A percentile compares a stretch with the other conserved stretches of the same genome.
Conservation (phyloP, 1,140 invertebrate genomes). For the Drosophila rufa region DNA sequence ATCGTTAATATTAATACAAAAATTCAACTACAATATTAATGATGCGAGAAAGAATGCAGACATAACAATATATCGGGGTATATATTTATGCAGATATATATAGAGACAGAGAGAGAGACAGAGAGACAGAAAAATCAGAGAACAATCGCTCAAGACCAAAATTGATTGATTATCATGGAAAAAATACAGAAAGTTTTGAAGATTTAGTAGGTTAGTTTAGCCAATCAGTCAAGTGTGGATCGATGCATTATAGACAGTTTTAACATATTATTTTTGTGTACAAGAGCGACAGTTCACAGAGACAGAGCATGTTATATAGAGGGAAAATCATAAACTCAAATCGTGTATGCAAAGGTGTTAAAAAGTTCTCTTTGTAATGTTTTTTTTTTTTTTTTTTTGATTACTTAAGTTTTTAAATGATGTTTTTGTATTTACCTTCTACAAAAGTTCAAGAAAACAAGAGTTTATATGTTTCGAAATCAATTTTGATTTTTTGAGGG, state of each 20-base stretch:
- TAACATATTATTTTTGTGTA: constrained; percentile 21
- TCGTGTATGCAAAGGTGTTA: constrained; percentile 75
- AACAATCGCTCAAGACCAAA: constrained; percentile 57
- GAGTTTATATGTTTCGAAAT: constrained; percentile 80
- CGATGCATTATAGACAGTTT: constrained; percentile 50
- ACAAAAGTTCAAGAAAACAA: constrained; percentile 85
- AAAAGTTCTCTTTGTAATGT: constrained; percentile 42
- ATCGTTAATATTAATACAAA: constrained; percentile 62
- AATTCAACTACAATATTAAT: constrained; percentile 84
- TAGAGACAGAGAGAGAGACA: constrained; percentile 12
- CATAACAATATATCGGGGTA: constrained; percentile 60
- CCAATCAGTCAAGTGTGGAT: constrained; percentile 21
- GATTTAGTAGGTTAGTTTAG: constrained; percentile 31
- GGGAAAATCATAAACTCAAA: constrained; percentile 58
- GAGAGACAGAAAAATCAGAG: constrained; percentile 38
- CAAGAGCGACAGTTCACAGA: constrained; percentile 74
- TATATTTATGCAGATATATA: constrained; percentile 42
- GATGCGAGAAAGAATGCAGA: constrained; percentile 82
- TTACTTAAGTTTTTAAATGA: constrained; percentile 59
- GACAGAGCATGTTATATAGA: constrained; percentile 54
- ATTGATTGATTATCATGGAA: constrained; percentile 31
- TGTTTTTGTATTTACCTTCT: constrained; percentile 84
- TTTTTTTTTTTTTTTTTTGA: constrained; percentile 38
- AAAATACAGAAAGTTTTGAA: constrained; percentile 9
- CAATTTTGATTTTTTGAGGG: constrained; percentile 62